Evolutionary conservation across 2,888 invertebrate genomes (phyloP).

Genomic region (Trissoscelio sp.): DNA sequence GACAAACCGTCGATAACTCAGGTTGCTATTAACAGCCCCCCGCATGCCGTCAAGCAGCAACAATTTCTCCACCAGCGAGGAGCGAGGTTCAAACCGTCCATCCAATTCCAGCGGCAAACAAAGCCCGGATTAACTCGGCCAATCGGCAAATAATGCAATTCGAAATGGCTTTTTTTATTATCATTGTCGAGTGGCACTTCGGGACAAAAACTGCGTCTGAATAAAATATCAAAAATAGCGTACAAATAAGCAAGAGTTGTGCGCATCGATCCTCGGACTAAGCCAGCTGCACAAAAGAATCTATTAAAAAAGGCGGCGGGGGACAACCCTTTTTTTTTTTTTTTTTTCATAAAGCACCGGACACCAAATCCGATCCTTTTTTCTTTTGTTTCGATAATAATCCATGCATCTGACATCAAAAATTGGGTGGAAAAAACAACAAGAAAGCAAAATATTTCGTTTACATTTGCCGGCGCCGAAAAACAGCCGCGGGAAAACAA

Average conservation of each 20-base stretch:
- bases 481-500: conserved; percentile 27
- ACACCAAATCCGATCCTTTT: conserved; percentile 19
- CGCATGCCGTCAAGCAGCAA: conserved; percentile 37
- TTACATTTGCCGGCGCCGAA: conserved; percentile 22
- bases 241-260: conserved; percentile 47
- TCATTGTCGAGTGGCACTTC: conserved; percentile 30
- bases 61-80: conserved; percentile 34
- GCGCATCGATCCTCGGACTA: conserved; percentile 27
- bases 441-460: conserved; percentile 37
- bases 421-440: conserved; percentile 12
- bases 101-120: conserved; percentile 52
- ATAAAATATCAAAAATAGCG: conserved; percentile 48
- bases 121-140: conserved; percentile 56
- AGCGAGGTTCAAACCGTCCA: conserved; percentile 15
- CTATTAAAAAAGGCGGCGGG: conserved; percentile 41
- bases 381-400: conserved; percentile 1
- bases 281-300: conserved; percentile 47
- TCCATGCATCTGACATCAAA: conserved; percentile 19
- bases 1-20: conserved; percentile 64
- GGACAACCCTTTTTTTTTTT: conserved; percentile 30
- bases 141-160: conserved; percentile 62
- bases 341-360: conserved; percentile 19
- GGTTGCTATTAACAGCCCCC: conserved; percentile 48
- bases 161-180: conserved; percentile 20
- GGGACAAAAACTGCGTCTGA: conserved; percentile 9